Conservation (phyloP, 1,140 invertebrate species). For the Penaeus vannamei region DNA sequence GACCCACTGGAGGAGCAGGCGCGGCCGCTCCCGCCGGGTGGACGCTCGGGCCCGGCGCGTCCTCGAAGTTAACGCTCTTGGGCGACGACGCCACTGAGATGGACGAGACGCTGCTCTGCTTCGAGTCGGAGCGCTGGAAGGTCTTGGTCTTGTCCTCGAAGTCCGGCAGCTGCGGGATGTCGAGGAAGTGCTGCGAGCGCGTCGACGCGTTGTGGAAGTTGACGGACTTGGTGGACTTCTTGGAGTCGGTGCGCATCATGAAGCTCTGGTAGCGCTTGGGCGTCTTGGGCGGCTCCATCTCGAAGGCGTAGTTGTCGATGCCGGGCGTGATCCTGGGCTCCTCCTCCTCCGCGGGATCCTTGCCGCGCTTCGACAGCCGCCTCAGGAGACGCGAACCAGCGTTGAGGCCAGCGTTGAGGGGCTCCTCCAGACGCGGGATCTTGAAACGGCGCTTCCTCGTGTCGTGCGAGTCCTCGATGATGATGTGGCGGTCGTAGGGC, state of each 20-base stretch:
- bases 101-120: constrained; percentile 64
- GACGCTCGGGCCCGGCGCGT: constrained; percentile 58
- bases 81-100: constrained; percentile 57
- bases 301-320: constrained; percentile 76
- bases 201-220: constrained; percentile 59
- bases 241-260: constrained; percentile 68
- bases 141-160: constrained; percentile 62
- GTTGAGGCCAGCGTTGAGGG: constrained; percentile 74
- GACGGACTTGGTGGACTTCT: constrained; percentile 69
- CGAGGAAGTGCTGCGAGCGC: constrained; percentile 49
- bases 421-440: constrained; percentile 77
- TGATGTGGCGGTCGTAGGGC: constrained; percentile 91
- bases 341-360: constrained; percentile 68
- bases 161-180: constrained; percentile 65
- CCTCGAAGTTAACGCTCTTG: constrained; percentile 64
- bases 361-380: constrained; percentile 75
- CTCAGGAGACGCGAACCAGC: constrained; percentile 72
- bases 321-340: constrained; percentile 69
- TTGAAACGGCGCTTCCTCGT: constrained; percentile 78
- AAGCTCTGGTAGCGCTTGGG: constrained; percentile 73
- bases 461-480: constrained; percentile 89
- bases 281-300: constrained; percentile 75
- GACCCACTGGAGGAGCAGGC: neutral
- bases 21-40: constrained; percentile 31
- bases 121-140: constrained; percentile 65